phyloP scores from a whole-genome alignment of 1,140 invertebrate species.

The Bombyx mori region ASM3026992v2 NC_085114.1:7126001-7126500 shows the following conservation, averaged over 20 bases:
- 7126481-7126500: conserved; percentile 79
- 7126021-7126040: too few species aligned
- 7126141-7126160: conserved; percentile 41
- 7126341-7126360: conserved; percentile 76
- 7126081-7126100: neutral
- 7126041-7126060: neutral
- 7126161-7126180: conserved; percentile 75
- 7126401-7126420: neutral
- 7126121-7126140: neutral
- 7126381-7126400: conserved; percentile 74
- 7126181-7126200: conserved; percentile 73
- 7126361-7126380: conserved; percentile 77
- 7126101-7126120: neutral
- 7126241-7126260: conserved; percentile 72
- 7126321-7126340: conserved; percentile 74
- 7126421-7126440: neutral
- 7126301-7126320: conserved; percentile 76
- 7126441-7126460: neutral
- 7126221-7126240: conserved; percentile 75
- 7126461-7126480: conserved; percentile 75
- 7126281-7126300: conserved; percentile 73
- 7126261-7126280: conserved; percentile 75
- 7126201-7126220: conserved; percentile 74
- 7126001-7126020: too few species aligned
- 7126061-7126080: neutral